Evolutionary conservation across 2,797 vertebrate genomes (phyloP), one percentile per base, ranked within the genome.

Genomic region (Pangasius mekongensis): DNA sequence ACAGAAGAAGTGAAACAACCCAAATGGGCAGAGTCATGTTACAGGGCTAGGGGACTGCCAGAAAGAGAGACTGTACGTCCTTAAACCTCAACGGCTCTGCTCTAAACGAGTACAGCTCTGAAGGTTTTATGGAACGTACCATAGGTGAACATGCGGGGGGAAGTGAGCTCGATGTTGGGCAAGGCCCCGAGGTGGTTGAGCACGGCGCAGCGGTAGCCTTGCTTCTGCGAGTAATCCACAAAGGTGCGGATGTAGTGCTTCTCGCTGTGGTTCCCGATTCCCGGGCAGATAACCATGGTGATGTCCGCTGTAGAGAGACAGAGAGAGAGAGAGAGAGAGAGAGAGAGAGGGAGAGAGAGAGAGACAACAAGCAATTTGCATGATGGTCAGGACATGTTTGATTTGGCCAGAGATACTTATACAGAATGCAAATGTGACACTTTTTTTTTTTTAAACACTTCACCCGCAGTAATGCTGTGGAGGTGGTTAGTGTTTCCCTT

Each of bases 181-280:
- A 99, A 95, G 69, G 99, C 99, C 60, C 99, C 98, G 71, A 99
- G 93, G 92, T 99, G 98, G 93, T 99, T 99, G 64, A 99, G 95
- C 89, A 99, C 99, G 4, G 99, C 96, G 71, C 99, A 99, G 47
- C 98, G 97, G 93, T 99, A 99, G 30, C 99, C 99, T 2, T 97
- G 97, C 89, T 97, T 98, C 93, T 99, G 99, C 0, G 98, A 97
- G 0, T 98, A 95, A 94, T 99, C 99, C 78, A 99, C 99, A 60
- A 99, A 99, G 11, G 99, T 99, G 67, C 99, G 97, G 93, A 99
- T 98, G 88, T 99, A 99, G 92, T 99, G 98, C 94, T 99, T 99
- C 94, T 99, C 99, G 30, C 99, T 99, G 92, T 99, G 98, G 95
- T 99, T 99, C 80, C 98, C 99, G 22, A 99, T 99, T 49, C 99